These are phyloP conservation scores for Myripristis murdjan DNA, from an alignment of 2,797 vertebrate species.

Conservation along the genomic window DNA sequence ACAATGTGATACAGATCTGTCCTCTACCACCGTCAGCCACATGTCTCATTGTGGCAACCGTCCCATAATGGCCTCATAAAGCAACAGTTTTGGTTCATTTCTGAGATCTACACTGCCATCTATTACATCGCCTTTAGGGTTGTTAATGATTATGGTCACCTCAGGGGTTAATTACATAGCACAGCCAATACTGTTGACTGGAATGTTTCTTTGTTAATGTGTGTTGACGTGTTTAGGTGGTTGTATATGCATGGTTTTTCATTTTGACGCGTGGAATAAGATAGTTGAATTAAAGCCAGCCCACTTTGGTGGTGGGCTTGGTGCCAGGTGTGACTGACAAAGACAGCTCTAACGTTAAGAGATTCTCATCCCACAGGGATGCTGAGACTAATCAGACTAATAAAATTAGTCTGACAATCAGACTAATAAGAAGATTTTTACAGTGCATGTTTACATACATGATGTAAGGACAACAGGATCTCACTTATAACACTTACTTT, in stretches of 20 bases:
- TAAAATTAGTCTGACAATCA: too few species aligned
- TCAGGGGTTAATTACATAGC: conserved; percentile 38
- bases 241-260: not conserved
- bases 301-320: conserved; percentile 15
- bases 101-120: conserved; percentile 52
- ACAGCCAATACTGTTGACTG: too few species aligned
- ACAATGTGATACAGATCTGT: conserved; percentile 89
- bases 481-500: too few species aligned
- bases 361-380: not conserved
- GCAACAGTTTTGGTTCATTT: conserved; percentile 73
- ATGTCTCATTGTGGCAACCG: conserved; percentile 74
- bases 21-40: conserved; percentile 85
- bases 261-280: conserved; percentile 3
- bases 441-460: not conserved
- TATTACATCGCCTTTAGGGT: conserved; percentile 60
- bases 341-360: not conserved
- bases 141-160: conserved; percentile 45
- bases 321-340: conserved; percentile 5
- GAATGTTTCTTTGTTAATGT: conserved; percentile 24
- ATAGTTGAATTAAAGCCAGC: not conserved
- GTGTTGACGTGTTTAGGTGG: not conserved
- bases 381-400: too few species aligned
- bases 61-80: conserved; percentile 84
- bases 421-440: not conserved
- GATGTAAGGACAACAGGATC: not conserved